Percentiles rank a stretch among this genome's conserved stretches.
Evolutionary conservation across 2,888 invertebrate species (phyloP).

Genomic region (Hirudinaria manillensis): DNA sequence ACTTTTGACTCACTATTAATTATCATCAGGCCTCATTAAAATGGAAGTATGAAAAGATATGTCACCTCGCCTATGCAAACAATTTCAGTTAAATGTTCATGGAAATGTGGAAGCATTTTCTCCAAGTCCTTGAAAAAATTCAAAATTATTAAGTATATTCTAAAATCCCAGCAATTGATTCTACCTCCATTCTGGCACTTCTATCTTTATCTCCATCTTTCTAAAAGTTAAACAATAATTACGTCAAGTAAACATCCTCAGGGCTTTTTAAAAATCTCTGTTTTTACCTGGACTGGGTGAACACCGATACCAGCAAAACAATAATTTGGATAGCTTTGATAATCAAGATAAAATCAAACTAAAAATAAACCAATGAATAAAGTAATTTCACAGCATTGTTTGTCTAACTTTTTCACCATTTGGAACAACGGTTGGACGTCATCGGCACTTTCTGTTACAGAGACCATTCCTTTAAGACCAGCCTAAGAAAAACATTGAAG

Average conservation of each 20-base stretch:
- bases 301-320: constrained; percentile 48
- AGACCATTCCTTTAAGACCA: constrained; percentile 4
- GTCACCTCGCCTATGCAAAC: constrained; percentile 54
- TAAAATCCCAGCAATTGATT: not conserved
- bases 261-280: not conserved
- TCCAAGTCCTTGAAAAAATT: constrained; percentile 45
- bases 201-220: constrained; percentile 1
- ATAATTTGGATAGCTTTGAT: constrained; percentile 40
- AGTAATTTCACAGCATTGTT: not conserved
- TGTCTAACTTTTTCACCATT: constrained; percentile 2
- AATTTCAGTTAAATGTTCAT: constrained; percentile 46
- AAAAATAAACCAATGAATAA: not conserved
- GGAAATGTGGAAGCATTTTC: constrained; percentile 47
- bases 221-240: not conserved
- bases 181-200: constrained; percentile 7
- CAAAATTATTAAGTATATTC: not conserved
- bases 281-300: constrained; percentile 49
- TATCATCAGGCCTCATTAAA: not conserved
- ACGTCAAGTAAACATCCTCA: not conserved
- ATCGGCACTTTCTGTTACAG: not conserved
- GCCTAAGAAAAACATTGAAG: not conserved
- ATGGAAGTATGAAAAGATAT: not conserved
- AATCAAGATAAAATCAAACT: not conserved
- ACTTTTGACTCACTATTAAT: constrained; percentile 15
- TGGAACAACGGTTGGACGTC: not conserved